Base-by-base conservation (phyloP, 2,113 vertebrate genomes). In the Chrysochloris asiatica region DNA sequence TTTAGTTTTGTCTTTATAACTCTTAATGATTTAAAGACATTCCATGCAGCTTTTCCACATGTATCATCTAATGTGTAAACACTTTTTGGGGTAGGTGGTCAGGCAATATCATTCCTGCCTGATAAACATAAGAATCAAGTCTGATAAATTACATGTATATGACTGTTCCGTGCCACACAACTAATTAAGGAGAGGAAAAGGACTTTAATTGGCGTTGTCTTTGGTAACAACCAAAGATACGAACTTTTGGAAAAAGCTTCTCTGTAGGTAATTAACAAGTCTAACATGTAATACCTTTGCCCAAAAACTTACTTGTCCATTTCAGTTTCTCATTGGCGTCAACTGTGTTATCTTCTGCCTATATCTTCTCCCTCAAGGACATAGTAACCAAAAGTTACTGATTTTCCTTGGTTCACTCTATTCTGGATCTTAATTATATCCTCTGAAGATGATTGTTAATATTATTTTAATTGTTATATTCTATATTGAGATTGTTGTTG, bases 391-490 rank as follows among this genome's bases (percentile, higher is more conserved):
- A n/a, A 45, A 30, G 52, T 28, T 24, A 4, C 2, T 9, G 67
- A 8, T 2, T 36, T 21, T 50, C 28, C n/a, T 22, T 17, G 11
- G 28, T n/a, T 56, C 83, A 1, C 24, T 33, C 17, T 10, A 2
- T 11, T 6, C 63, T 4, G 1, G 12, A 11, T 36, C 33, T 45
- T 43, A 41, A 14, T 0, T 16, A 19, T 4, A 5, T 38, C 50
- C 8, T n/a, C 45, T 30, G 11, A 21, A 56, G 63, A 33, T 1
- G 14, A 6, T 6, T 4, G 8, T 8, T 11, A 41, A 69, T 24
- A 5, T 0, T 1, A 22, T 22, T 54, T 43, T 48, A 3, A 3
- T 1, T 69, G 50, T n/a, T 21, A 26, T 3, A 7, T 26, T 54
- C 16, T 28, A 17, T 21, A 14, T 1, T 11, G 26, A n/a, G n/a